Evolutionary conservation across 2,888 invertebrate species (phyloP), one percentile per base, ranked within the genome.

Genomic region (Drosophila koepferae): DNA sequence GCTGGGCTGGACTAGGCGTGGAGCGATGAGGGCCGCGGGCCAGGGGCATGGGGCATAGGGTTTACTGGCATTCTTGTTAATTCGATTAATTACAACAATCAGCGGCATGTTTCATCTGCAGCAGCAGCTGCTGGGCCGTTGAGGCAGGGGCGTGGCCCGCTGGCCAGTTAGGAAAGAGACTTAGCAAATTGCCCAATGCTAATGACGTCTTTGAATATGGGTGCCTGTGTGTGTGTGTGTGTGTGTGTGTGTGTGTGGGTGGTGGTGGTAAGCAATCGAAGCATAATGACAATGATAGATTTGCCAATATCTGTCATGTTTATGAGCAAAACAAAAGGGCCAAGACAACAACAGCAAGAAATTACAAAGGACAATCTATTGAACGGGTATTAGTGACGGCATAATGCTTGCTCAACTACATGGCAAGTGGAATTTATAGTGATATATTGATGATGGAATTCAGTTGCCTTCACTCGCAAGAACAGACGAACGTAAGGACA

Each of bases 241-340:
- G 38, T 14, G 38, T 36, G 20, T 1, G 40, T 41, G 54, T 23
- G 49, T 40, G 51, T 48, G 59, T 72, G 63, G 10, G 48, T 59
- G 49, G 46, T 59, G 49, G 46, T 48, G 41, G 61, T 66, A 80
- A 80, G 89, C 91, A 92, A 92, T 92, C 92, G 91, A 92, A 92
- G 86, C 91, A 92, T 92, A 92, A 93, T 92, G 92, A 92, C 92
- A 92, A 91, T 92, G 92, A 92, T 92, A 91, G 92, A 92, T 92
- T 92, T 92, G 88, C 90, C 89, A 91, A 92, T 92, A 92, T 92
- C 91, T 92, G 92, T 93, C 92, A 92, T 92, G 92, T 92, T 86
- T 89, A 89, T 82, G 82, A 63, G 68, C 79, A 78, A 89, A 86
- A 86, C 82, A 82, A 88, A 85, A 72, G 76, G 73, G 66, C 61